These are phyloP conservation scores for Gallinago stenura DNA, from an alignment of 2,797 vertebrate species.

Conservation along the genomic window DNA sequence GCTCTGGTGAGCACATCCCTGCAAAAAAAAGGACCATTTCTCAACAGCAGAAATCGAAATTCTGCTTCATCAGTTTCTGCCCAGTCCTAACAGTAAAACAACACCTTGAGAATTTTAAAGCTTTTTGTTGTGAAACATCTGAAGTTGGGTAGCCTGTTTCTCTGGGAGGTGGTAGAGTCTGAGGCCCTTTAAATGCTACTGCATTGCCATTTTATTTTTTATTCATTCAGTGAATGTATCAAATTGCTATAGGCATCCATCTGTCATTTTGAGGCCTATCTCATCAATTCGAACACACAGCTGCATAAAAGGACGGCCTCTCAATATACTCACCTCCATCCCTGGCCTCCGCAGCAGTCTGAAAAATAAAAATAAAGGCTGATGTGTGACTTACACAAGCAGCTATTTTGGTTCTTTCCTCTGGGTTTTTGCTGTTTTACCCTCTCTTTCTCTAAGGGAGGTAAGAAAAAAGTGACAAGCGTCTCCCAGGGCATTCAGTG, in stretches of 20 bases:
- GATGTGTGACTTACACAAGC: not conserved
- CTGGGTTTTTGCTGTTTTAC: not conserved
- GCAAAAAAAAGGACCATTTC: not conserved
- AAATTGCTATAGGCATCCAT: conserved; percentile 44
- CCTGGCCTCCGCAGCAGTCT: not conserved
- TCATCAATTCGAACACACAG: not conserved
- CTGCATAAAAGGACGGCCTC: not conserved
- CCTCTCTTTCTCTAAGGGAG: not conserved
- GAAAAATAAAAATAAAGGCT: conserved; percentile 30
- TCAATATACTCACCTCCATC: not conserved
- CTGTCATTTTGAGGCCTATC: conserved; percentile 32
- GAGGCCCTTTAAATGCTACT: conserved; percentile 34
- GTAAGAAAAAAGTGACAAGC: not conserved
- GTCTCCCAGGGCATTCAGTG: not conserved
- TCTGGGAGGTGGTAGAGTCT: not conserved
- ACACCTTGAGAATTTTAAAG: not conserved
- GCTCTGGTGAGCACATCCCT: not conserved
- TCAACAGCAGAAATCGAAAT: not conserved
- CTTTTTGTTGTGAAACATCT: not conserved
- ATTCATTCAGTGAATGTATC: conserved; percentile 48
- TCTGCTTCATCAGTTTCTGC: not conserved
- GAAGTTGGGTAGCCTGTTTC: not conserved
- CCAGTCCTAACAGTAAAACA: not conserved
- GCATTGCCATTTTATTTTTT: conserved; percentile 49
- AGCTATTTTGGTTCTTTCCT: conserved; percentile 9